These are phyloP conservation scores for Brachylomia viminalis DNA, from an alignment of 2,888 invertebrate genomes.

Conservation along the genomic window DNA sequence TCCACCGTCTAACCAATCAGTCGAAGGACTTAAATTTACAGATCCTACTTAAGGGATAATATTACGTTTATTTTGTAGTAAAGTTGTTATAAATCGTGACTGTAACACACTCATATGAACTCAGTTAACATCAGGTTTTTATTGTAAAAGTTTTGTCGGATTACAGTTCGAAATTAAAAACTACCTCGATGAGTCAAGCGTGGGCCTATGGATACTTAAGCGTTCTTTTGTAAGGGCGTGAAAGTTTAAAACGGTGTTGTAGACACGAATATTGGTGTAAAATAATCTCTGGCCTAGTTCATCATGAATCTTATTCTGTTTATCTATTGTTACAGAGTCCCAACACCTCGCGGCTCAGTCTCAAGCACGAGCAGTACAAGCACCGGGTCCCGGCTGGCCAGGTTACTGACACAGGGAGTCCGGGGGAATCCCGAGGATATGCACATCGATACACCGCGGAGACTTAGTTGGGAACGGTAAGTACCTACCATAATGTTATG, in stretches of 20 bases:
- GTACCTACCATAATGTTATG: constrained; percentile 39
- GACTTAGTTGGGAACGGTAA: constrained; percentile 92
- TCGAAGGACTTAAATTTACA: neutral
- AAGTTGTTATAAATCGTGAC: neutral
- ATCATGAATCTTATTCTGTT: neutral
- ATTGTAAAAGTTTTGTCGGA: neutral
- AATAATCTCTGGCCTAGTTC: neutral
- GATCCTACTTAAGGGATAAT: neutral
- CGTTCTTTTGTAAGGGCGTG: neutral
- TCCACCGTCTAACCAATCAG: neutral
- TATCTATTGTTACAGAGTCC: constrained; percentile 76
- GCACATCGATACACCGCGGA: constrained; percentile 86
- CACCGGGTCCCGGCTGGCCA: constrained; percentile 80
- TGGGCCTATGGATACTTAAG: too few relatives aligned
- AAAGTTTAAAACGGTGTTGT: neutral
- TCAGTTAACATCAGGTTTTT: neutral
- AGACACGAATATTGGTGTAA: neutral
- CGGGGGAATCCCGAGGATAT: constrained; percentile 84
- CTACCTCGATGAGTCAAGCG: neutral
- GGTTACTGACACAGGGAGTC: constrained; percentile 83
- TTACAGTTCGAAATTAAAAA: neutral
- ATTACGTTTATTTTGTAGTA: neutral
- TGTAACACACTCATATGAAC: too few relatives aligned
- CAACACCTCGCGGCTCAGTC: constrained; percentile 85
- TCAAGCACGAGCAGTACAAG: constrained; percentile 83